Evolutionary conservation across 2,888 invertebrate species (phyloP), one percentile per base, ranked within the genome.

Genomic region (Scaeva pyrastri): DNA sequence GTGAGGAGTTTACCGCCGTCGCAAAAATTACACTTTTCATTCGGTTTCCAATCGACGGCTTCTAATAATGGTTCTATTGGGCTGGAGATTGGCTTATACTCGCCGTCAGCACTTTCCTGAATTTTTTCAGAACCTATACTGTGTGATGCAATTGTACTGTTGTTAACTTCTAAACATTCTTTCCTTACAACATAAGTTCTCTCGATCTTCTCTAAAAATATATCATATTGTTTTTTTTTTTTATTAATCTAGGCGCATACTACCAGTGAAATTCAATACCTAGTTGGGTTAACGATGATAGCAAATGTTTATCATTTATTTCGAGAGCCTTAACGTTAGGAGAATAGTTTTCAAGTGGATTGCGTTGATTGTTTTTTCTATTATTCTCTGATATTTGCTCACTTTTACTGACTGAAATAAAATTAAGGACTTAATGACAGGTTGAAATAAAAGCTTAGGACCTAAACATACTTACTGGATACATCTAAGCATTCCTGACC

Each of bases 21-120:
- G 93, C 97, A 97, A 93, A 97, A 96, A 94, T 96, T 95, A 93
- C 97, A 97, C 94, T 96, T 96, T 92, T 95, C 96, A 92, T 95
- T 94, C 89, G 97, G 97, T 92, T 95, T 96, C 97, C 97, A 97
- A 92, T 97, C 97, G 91, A 94, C 92, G 66, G 94, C 94, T 88
- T 90, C 90, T 88, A 90, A 89, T 89, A 90, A 89, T 90, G 90
- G 89, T 90, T 90, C 89, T 87, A 87, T 80, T 87, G 87, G 76
- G 88, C 90, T 88, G 89, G 89, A 89, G 89, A 89, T 89, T 89
- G 89, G 55, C 91, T 60, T 31, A 48, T 41, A 21, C 8, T 70
- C 92, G 92, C 72, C 88, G 89, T 93, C 93, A 89, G 92, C 93
- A 92, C 93, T 93, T 93, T 93, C 93, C 81, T 87, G 89, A 87